Percentiles rank a stretch among this genome's conserved stretches.
These are phyloP conservation scores for Cinara cedri DNA, from an alignment of 2,888 invertebrate species.

Conservation along the genomic window DNA sequence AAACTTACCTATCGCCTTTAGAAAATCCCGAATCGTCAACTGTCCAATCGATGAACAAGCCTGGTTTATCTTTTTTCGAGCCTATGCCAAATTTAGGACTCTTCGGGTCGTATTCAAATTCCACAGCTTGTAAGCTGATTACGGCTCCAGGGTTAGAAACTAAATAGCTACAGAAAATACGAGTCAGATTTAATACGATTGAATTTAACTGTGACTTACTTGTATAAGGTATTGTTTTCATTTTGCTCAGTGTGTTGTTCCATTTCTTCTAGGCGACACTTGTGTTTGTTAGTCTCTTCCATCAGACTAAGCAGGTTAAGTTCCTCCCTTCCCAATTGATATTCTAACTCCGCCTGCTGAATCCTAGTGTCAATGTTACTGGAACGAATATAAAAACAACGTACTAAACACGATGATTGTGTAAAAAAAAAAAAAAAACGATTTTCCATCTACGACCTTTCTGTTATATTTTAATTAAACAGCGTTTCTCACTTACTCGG, in stretches of 20 bases:
- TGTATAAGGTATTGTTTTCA: constrained; percentile 60
- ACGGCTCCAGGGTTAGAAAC: constrained; percentile 34
- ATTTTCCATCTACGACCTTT: background rate
- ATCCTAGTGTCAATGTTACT: constrained; percentile 89
- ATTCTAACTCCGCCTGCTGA: constrained; percentile 88
- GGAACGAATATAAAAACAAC: constrained; percentile 18
- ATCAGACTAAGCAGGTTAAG: constrained; percentile 81
- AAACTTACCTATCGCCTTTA: constrained; percentile 74
- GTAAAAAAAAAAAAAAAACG: background rate
- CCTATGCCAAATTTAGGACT: constrained; percentile 77
- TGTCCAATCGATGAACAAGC: constrained; percentile 81
- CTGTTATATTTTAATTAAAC: constrained; percentile 20
- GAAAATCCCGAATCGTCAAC: constrained; percentile 76
- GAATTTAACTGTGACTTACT: constrained; percentile 57
- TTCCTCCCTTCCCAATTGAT: constrained; percentile 86
- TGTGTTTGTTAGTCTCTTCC: constrained; percentile 81
- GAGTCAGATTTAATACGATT: background rate
- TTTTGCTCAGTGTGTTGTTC: constrained; percentile 61
- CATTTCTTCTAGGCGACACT: constrained; percentile 77
- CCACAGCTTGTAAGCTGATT: constrained; percentile 71
- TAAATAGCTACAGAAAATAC: constrained; percentile 17
- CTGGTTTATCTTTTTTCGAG: constrained; percentile 70
- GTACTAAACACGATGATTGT: constrained; percentile 13
- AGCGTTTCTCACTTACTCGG: constrained; percentile 73
- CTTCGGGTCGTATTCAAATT: constrained; percentile 74